Percentiles rank a stretch among this genome's conserved stretches.
Evolutionary conservation across 2,113 vertebrate genomes (phyloP).

Genomic region (Notarius quadriscutis): DNA sequence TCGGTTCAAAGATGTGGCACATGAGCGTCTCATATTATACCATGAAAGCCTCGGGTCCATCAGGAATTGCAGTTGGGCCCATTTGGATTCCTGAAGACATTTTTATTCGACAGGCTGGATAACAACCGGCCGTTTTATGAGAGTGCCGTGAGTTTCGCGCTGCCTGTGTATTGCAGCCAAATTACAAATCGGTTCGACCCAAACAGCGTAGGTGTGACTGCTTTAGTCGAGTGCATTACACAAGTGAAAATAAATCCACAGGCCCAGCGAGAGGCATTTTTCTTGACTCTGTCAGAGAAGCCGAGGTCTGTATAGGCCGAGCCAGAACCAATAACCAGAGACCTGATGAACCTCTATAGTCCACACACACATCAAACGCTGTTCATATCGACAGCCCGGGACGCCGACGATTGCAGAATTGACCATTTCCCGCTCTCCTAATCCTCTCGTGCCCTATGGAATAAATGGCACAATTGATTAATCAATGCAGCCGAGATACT

Average conservation of each 20-base stretch:
- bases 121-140: background rate
- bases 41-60: background rate
- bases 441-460: slow-evolving; percentile 23
- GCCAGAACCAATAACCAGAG: slow-evolving; percentile 26
- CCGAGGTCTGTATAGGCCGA: background rate
- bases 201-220: background rate
- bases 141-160: background rate
- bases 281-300: slow-evolving; percentile 19
- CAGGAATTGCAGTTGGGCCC: background rate
- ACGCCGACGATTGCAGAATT: slow-evolving; percentile 2
- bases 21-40: background rate
- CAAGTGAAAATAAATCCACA: slow-evolving; percentile 22
- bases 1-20: background rate
- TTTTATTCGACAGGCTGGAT: background rate
- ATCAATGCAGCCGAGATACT: slow-evolving; percentile 28
- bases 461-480: slow-evolving; percentile 50
- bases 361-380: slow-evolving; percentile 13
- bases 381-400: slow-evolving; percentile 22
- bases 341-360: slow-evolving; percentile 6
- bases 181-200: slow-evolving; percentile 26
- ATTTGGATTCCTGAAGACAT: background rate
- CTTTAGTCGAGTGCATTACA: slow-evolving; percentile 19
- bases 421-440: slow-evolving; percentile 8
- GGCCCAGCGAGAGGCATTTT: background rate
- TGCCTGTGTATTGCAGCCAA: background rate